Evolutionary conservation across 2,113 vertebrate genomes (phyloP), one percentile per base, ranked within the genome.

Genomic region (Cairina moschata): DNA sequence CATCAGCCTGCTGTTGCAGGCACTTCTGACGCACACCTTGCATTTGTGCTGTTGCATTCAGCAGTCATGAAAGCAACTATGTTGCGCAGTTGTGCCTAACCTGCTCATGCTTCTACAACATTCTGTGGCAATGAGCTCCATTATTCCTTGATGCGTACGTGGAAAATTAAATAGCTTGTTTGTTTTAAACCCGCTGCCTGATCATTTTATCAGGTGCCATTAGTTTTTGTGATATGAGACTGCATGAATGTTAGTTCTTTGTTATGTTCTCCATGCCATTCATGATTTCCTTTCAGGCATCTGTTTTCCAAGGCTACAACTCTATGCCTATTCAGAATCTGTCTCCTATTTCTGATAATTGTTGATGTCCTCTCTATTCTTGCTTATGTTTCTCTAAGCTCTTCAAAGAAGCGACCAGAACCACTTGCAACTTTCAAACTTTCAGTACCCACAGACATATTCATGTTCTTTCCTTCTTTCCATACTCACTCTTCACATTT

Each of bases 401-500:
- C 69, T 92, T 89, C 81, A 95, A 10, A 62, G 16, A 32, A 84
- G 32, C 78, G 78, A 81, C 63, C 38, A 95, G 86, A 84, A 95
- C 52, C 83, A 90, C 81, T 86, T 60, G 67, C 32, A 91, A 58
- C 56, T 84, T 93, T 34, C 44, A 82, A 69, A 92, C 77, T 91
- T 92, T 84, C 83, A 95, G 91, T 69, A 89, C 28, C 36, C 58
- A 89, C 69, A 87, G 72, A 31, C 4, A 3, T 42, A 83, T 85
- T 91, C 63, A 23, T 17, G 71, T 73, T 91, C 81, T 75, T 91
- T 88, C 34, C 93, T 93, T 95, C 84, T 83, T 83, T 92, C 62
- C 87, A 50, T 95, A 76, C 40, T 76, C 84, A 94, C 91, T 93
- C 93, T 74, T 96, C 79, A 79, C 74, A 82, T 92, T 95, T 96